Conservation (phyloP, 2,113 vertebrate genomes). For the Hemicordylus capensis region DNA sequence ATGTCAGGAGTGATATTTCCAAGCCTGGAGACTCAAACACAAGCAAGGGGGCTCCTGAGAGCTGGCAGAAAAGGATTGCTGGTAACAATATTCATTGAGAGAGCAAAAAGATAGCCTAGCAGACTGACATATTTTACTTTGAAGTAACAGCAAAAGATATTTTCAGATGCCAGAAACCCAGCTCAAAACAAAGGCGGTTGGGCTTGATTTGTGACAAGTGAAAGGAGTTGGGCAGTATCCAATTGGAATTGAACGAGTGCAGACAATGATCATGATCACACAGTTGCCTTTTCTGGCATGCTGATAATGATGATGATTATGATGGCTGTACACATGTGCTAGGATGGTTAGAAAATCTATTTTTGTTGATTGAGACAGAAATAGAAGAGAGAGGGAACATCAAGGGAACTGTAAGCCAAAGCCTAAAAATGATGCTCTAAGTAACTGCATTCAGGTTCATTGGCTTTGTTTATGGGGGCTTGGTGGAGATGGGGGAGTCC, state of each 20-base stretch:
- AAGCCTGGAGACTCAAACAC: no score
- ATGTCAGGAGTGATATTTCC: no score
- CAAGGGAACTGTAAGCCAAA: no score
- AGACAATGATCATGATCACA: background rate
- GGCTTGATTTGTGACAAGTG: background rate
- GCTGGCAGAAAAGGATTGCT: no score
- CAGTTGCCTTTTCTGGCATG: background rate
- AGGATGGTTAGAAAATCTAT: background rate
- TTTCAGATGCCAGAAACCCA: background rate
- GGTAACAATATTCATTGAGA: background rate
- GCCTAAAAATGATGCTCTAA: no score
- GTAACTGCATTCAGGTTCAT: no score
- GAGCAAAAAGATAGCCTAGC: background rate
- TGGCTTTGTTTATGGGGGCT: no score
- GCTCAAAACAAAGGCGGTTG: background rate
- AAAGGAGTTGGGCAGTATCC: background rate
- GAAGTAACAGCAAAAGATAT: background rate
- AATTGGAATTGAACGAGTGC: background rate
- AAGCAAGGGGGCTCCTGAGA: no score
- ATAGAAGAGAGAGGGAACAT: no score
- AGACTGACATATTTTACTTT: background rate
- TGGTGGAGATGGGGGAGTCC: no score
- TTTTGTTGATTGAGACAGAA: no score
- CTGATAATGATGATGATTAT: background rate
- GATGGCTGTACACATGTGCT: background rate